Percentiles rank a stretch among this genome's conserved stretches.
phyloP scores from a whole-genome alignment of 2,797 vertebrate species.

The Pseudotriccus pelzelni region DNA sequence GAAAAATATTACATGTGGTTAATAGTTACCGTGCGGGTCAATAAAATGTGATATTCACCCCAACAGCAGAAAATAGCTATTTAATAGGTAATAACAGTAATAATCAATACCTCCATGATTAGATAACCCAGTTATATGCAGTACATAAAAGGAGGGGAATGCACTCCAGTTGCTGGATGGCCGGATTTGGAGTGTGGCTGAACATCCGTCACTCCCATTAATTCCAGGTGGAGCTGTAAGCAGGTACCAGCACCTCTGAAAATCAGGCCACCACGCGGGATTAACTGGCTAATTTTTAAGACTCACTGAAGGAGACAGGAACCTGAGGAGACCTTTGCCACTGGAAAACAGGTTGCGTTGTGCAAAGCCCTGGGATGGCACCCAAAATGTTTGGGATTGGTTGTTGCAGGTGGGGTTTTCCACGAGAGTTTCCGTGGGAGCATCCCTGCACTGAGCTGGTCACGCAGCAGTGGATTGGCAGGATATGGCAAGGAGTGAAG shows the following conservation, averaged over 20 bases:
- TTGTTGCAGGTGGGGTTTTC: background rate
- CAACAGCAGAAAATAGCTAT: conserved; percentile 71
- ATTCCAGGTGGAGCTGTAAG: background rate
- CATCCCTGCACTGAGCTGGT: background rate
- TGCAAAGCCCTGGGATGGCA: rapidly evolving
- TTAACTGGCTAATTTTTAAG: background rate
- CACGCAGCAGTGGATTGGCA: rapidly evolving
- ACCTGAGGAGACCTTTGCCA: background rate
- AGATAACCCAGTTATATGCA: conserved; percentile 52
- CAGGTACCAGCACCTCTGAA: background rate
- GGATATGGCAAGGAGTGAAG: background rate
- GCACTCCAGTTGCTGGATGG: background rate
- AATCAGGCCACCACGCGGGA: background rate
- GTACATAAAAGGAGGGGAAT: conserved; percentile 22
- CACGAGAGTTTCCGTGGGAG: background rate
- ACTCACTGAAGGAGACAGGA: background rate
- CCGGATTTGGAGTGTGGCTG: background rate
- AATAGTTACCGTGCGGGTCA: conserved; percentile 73
- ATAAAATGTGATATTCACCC: conserved; percentile 75
- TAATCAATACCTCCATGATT: conserved; percentile 66
- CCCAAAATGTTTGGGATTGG: background rate
- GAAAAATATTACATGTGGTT: conserved; percentile 77
- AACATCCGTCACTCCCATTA: background rate
- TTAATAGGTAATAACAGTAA: conserved; percentile 74
- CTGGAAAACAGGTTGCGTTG: rapidly evolving